Evolutionary conservation across 2,113 vertebrate species (phyloP).

Genomic region (Sander vitreus): DNA sequence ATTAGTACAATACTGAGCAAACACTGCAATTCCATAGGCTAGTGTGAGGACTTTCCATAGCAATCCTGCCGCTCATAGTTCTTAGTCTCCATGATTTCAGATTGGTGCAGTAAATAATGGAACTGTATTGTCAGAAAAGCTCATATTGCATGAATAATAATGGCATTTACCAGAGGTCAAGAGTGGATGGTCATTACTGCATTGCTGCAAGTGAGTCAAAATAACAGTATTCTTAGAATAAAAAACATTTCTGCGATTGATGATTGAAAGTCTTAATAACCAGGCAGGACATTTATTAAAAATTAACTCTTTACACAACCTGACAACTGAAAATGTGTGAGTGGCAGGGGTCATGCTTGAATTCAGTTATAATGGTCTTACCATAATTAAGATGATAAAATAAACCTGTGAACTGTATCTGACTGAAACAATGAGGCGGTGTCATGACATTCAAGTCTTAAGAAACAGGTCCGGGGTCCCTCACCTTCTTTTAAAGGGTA

Average conservation of each 20-base stretch:
- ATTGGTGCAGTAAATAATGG: neutral
- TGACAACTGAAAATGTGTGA: neutral
- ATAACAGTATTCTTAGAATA: neutral
- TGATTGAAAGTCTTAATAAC: neutral
- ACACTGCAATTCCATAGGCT: neutral
- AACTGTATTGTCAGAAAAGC: neutral
- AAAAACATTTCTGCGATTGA: neutral
- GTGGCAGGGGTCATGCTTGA: neutral
- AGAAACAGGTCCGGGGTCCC: neutral
- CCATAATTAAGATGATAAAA: neutral
- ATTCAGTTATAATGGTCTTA: neutral
- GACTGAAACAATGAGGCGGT: neutral
- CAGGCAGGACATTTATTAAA: neutral
- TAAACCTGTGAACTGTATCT: neutral
- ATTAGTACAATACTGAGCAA: neutral
- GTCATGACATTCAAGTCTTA: neutral
- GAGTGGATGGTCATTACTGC: neutral
- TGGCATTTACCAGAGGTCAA: neutral
- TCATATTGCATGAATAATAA: neutral
- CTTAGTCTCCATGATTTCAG: neutral
- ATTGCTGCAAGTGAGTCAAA: neutral
- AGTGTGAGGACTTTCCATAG: neutral
- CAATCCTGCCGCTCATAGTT: neutral
- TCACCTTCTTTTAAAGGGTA: neutral
- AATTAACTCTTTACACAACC: neutral